Conservation (phyloP, 2,797 vertebrate species). For the Tokudaia muenninki region DNA sequence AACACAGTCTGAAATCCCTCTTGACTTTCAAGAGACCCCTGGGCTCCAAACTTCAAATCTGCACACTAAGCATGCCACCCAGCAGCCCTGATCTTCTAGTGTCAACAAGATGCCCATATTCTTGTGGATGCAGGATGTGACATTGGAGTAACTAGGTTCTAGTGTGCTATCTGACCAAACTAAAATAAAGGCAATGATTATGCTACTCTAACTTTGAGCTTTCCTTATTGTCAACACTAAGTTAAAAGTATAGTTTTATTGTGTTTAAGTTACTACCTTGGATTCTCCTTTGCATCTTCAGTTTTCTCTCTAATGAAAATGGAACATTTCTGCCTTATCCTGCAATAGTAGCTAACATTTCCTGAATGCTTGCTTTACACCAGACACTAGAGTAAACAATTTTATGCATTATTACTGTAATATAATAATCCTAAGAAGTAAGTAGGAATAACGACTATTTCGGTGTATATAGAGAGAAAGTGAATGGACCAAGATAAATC, state of each 20-base stretch:
- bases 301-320: conserved; percentile 59
- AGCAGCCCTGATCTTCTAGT: conserved; percentile 34
- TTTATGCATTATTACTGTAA: conserved; percentile 26
- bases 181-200: background rate
- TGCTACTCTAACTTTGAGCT: background rate
- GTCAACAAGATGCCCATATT: conserved; percentile 37
- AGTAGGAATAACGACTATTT: background rate
- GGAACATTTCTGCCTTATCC: background rate
- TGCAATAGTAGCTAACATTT: background rate
- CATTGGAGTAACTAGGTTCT: background rate
- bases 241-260: conserved; percentile 2
- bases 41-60: conserved; percentile 66
- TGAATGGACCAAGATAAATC: background rate
- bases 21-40: conserved; percentile 74
- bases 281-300: background rate
- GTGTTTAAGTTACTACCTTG: conserved; percentile 39
- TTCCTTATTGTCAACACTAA: background rate
- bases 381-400: background rate
- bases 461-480: background rate
- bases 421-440: conserved; percentile 32
- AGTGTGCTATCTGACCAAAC: background rate
- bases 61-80: conserved; percentile 19
- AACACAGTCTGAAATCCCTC: conserved; percentile 7
- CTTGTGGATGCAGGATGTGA: background rate
- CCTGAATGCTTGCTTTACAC: background rate